These are phyloP conservation scores for Ia io DNA, from an alignment of 2,113 vertebrate genomes.

Conservation along the genomic window DNA sequence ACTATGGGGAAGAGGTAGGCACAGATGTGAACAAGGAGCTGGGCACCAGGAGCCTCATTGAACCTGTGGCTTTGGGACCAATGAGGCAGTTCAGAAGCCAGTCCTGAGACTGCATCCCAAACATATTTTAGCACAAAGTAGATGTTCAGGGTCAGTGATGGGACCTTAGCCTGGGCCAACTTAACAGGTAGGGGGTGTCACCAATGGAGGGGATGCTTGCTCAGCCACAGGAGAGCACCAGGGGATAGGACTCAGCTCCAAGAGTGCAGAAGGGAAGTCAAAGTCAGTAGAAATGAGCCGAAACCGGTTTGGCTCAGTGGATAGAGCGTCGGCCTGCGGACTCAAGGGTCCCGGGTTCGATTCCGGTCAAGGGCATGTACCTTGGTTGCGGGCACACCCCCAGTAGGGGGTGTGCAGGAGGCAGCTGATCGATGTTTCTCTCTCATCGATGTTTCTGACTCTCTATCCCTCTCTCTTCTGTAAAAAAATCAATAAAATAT, in stretches of 20 bases:
- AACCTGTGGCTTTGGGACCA: neutral
- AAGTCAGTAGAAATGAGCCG: neutral
- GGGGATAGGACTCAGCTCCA: neutral
- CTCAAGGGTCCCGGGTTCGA: no score
- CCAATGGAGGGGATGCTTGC: neutral
- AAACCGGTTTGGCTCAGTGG: no score
- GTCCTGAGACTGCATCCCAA: neutral
- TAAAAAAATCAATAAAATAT: no score
- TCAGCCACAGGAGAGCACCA: neutral
- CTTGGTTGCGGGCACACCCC: no score
- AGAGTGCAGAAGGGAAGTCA: neutral
- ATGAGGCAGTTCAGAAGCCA: neutral
- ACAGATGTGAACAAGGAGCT: neutral
- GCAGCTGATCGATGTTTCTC: no score
- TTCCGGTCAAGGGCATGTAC: no score
- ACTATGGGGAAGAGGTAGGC: neutral
- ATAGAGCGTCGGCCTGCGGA: no score
- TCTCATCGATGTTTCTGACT: no score
- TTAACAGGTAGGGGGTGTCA: neutral
- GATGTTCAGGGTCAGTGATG: neutral
- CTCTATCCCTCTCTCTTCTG: no score
- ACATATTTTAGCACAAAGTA: neutral
- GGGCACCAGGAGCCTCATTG: neutral
- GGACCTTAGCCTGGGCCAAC: neutral
- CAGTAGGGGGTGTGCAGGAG: no score